These are phyloP conservation scores for Gastrophryne carolinensis DNA, from an alignment of 2,797 vertebrate species.

Conservation along the genomic window DNA sequence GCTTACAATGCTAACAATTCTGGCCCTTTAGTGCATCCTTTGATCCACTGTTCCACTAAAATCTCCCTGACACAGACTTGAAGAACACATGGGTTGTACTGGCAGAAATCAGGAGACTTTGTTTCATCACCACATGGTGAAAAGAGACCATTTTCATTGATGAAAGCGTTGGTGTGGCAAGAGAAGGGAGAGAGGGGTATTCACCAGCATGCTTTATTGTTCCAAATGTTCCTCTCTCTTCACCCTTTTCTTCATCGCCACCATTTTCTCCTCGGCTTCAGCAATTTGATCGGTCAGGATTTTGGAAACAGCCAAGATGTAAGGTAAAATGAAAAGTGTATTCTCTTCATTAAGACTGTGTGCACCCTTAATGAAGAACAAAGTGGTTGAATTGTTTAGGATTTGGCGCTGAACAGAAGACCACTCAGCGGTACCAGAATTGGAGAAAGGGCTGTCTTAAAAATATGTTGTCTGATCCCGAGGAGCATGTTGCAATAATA, in stretches of 20 bases:
- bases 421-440: constrained; percentile 22
- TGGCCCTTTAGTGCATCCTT: constrained; percentile 51
- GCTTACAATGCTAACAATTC: constrained; percentile 49
- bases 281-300: constrained; percentile 14
- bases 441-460: constrained; percentile 34
- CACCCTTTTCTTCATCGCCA: constrained; percentile 42
- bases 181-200: constrained; percentile 43
- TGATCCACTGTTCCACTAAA: constrained; percentile 47
- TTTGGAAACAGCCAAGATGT: constrained; percentile 16
- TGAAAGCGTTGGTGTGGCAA: constrained; percentile 34
- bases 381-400: background rate
- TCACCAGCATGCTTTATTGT: constrained; percentile 55
- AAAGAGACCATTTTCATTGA: constrained; percentile 17
- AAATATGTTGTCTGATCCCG: constrained; percentile 35
- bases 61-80: constrained; percentile 42
- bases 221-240: constrained; percentile 50
- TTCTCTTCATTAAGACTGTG: constrained; percentile 16
- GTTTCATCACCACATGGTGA: background rate
- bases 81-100: constrained; percentile 27
- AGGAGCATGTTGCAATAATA: constrained; percentile 53
- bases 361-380: background rate
- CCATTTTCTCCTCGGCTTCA: constrained; percentile 45
- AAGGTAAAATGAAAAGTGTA: background rate
- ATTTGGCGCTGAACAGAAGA: constrained; percentile 13
- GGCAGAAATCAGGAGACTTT: constrained; percentile 10